phyloP scores from a whole-genome alignment of 1,140 invertebrate species.

The Zaprionus gabonicus region DNA sequence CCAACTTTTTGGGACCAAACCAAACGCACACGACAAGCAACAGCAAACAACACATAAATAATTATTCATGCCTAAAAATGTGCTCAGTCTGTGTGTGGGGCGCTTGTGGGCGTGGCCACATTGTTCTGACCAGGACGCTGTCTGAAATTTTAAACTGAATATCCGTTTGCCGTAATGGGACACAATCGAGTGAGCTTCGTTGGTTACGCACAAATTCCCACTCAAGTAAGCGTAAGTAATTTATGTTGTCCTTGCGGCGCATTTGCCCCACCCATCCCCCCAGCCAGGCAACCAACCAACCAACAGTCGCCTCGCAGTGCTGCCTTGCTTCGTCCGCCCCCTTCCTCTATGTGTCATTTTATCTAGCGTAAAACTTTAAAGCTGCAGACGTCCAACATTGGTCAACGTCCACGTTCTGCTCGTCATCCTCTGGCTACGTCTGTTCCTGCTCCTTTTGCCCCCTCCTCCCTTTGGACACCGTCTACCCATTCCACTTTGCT shows the following conservation, averaged over 20 bases:
- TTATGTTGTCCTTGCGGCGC: constrained; percentile 83
- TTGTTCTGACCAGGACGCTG: constrained; percentile 51
- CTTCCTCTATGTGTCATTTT: constrained; percentile 52
- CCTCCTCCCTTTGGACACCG: constrained; percentile 45
- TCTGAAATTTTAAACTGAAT: constrained; percentile 79
- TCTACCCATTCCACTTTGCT: constrained; percentile 9
- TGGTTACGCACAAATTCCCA: constrained; percentile 84
- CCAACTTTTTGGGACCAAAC: constrained; percentile 50
- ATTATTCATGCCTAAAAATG: constrained; percentile 76
- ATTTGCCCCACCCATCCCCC: constrained; percentile 37
- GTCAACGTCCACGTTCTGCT: constrained; percentile 39
- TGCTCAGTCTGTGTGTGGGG: constrained; percentile 1
- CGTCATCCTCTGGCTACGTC: constrained; percentile 30
- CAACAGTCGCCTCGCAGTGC: background rate
- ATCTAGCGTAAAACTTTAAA: constrained; percentile 81
- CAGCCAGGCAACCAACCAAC: background rate
- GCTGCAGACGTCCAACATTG: constrained; percentile 55
- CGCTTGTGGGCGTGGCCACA: constrained; percentile 14
- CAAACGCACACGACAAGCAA: background rate
- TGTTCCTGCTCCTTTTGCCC: background rate
- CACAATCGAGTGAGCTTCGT: constrained; percentile 82
- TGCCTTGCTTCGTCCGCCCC: background rate
- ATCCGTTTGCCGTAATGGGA: constrained; percentile 81
- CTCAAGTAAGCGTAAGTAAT: constrained; percentile 84
- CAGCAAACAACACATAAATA: constrained; percentile 69